Base-by-base conservation (phyloP, 2,888 invertebrate species). In the Thymelicus lineola region DNA sequence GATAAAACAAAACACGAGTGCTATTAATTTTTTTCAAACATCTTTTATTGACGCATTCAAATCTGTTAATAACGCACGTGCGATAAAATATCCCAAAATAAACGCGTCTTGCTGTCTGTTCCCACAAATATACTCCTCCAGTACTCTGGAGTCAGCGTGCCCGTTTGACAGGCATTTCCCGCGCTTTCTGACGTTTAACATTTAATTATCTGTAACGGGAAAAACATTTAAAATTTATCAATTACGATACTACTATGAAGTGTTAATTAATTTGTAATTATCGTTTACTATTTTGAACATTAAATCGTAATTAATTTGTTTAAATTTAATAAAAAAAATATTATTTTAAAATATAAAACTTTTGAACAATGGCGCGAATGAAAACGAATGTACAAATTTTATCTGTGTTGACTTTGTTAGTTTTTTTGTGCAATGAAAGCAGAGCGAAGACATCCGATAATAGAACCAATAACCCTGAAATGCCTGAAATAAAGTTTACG, bases 11-110 rank as follows among this genome's bases (percentile, higher is more conserved):
- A 57, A 65, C 10, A 35, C 53, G 46, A 66, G 45, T 46, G 45
- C 58, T 59, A 50, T 64, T 50, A 48, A 50, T 50, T 60, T 66
- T 28, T 63, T 57, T 57, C 12, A 59, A 61, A 63, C 48, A 62
- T 48, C 59, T 66, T 68, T 69, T 69, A 69, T 69, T 69, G 68
- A 63, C 68, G 68, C 62, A 69, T 69, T 63, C 61, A 57, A 63
- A 63, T 63, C 68, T 69, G 68, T 63, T 69, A 69, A 69, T 69
- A 69, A 58, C 62, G 58, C 63, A 63, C 36, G 59, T 67, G 59
- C 73, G 59, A 75, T 73, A 74, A 53, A 71, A 73, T 67, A 65
- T 75, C 72, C 66, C 46, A 74, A 73, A 75, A 75, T 76, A 74
- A 20, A 14, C 66, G 66, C 71, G 72, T 66, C 68, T 61, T 71